Conservation (phyloP, 2,113 vertebrate species). For the Burhinus oedicnemus region DNA sequence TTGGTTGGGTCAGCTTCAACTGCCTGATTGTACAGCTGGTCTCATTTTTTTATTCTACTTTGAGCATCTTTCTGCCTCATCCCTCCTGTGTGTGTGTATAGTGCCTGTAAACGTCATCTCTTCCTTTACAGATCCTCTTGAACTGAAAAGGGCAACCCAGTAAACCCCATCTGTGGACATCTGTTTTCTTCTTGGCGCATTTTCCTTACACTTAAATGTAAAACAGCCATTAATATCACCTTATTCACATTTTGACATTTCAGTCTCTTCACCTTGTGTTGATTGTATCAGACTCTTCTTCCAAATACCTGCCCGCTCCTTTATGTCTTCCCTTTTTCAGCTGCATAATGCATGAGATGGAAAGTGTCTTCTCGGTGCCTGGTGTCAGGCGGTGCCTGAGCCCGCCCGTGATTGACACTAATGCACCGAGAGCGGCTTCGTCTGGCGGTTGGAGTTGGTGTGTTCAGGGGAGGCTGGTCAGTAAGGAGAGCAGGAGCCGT, state of each 20-base stretch:
- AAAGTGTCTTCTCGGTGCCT: not conserved
- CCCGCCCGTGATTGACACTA: not conserved
- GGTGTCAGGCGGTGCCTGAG: not conserved
- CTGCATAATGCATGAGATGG: constrained; percentile 53
- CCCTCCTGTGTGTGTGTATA: not conserved
- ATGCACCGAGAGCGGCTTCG: not conserved
- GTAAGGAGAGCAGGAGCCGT: not conserved
- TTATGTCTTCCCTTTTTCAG: constrained; percentile 21
- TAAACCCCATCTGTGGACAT: not conserved
- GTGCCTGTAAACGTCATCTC: not conserved
- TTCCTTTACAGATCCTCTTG: not conserved
- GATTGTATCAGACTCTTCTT: not conserved
- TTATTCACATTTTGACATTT: constrained; percentile 59
- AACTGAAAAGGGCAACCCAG: not conserved
- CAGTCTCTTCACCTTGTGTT: constrained; percentile 56
- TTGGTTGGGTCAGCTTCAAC: not conserved
- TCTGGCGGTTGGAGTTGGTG: not conserved
- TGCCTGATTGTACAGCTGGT: constrained; percentile 34
- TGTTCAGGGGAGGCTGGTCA: not conserved
- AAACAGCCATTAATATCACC: constrained; percentile 38
- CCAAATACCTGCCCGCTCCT: not conserved
- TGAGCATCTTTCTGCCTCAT: not conserved
- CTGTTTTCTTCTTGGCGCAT: constrained; percentile 13
- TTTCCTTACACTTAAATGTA: constrained; percentile 15
- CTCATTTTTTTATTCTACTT: not conserved